Evolutionary conservation across 2,888 invertebrate genomes (phyloP).

Genomic region (Sceliomorpha sp.): DNA sequence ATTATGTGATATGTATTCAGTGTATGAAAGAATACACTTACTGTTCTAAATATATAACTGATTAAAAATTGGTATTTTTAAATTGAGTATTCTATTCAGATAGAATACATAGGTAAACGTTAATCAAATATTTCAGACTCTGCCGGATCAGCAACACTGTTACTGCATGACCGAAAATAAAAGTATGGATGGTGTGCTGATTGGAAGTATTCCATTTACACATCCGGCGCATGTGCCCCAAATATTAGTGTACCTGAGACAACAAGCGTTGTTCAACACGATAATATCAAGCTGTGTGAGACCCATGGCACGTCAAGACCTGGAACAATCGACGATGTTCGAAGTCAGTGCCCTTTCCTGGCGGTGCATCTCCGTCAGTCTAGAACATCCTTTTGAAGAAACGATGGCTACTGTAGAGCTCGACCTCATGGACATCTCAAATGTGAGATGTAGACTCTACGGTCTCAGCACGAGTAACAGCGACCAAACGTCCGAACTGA

Average conservation of each 20-base stretch:
- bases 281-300: conserved; percentile 94
- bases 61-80: too few species aligned
- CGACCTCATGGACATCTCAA: conserved; percentile 89
- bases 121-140: conserved; percentile 82
- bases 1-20: too few species aligned
- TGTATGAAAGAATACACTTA: too few species aligned
- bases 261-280: conserved; percentile 95
- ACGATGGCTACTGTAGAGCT: conserved; percentile 96
- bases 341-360: conserved; percentile 95
- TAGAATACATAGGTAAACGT: neutral
- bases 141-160: conserved; percentile 96
- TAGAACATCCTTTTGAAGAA: conserved; percentile 96
- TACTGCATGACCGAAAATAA: conserved; percentile 94
- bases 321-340: conserved; percentile 91
- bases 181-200: conserved; percentile 87
- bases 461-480: conserved; percentile 79
- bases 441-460: conserved; percentile 89
- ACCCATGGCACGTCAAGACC: conserved; percentile 88
- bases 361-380: conserved; percentile 92
- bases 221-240: conserved; percentile 96
- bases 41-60: too few species aligned
- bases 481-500: conserved; percentile 82
- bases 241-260: conserved; percentile 90
- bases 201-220: conserved; percentile 93
- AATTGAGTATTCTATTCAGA: too few species aligned